Percentiles rank a stretch among this genome's conserved stretches.
Conservation (phyloP, 2,113 vertebrate genomes). For the Vimba vimba region DNA sequence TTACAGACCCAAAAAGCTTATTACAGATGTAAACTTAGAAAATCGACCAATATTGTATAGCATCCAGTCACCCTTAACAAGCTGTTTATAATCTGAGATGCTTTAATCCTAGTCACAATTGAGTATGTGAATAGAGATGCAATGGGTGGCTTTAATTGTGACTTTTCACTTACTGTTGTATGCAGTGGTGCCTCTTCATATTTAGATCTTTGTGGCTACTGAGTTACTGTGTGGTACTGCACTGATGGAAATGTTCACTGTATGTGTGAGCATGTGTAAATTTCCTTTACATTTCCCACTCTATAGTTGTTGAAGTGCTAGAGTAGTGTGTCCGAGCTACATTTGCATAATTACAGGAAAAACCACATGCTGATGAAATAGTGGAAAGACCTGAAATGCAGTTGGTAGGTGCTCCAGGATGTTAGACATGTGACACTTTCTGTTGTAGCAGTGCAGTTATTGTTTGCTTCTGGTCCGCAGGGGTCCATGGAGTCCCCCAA, state of each 20-base stretch:
- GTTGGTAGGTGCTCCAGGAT: slow-evolving; percentile 17
- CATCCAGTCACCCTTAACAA: background rate
- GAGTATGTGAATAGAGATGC: background rate
- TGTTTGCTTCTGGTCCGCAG: slow-evolving; percentile 67
- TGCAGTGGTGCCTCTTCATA: background rate
- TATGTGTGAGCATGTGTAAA: too few relatives aligned
- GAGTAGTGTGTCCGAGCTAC: background rate
- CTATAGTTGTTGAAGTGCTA: background rate
- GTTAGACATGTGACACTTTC: slow-evolving; percentile 45
- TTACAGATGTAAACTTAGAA: background rate
- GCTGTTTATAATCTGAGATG: background rate
- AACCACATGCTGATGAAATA: slow-evolving; percentile 38
- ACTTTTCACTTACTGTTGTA: too few relatives aligned
- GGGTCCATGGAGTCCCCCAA: slow-evolving; percentile 91
- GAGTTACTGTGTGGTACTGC: background rate
- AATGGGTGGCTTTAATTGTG: background rate
- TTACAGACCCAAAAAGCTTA: background rate
- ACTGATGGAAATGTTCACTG: background rate
- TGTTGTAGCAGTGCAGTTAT: slow-evolving; percentile 1
- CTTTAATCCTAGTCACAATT: background rate
- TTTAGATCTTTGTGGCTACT: background rate
- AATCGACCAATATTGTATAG: background rate
- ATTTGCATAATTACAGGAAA: slow-evolving; percentile 49
- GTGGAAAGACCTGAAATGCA: slow-evolving; percentile 44
- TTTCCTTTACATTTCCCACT: background rate